Conservation (phyloP, 2,888 invertebrate genomes). For the Drosophila ustulata region DNA sequence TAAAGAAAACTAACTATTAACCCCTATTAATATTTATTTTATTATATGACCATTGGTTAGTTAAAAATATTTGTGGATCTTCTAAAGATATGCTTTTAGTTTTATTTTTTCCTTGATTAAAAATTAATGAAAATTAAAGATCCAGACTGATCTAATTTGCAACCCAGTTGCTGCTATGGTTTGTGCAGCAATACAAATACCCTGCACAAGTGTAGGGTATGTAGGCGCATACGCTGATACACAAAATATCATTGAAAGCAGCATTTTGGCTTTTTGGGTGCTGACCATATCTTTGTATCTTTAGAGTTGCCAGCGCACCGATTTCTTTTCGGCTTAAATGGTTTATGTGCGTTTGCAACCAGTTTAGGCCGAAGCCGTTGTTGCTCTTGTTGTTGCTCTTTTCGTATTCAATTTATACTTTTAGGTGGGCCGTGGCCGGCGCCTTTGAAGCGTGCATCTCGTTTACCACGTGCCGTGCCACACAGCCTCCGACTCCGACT, state of each 20-base stretch:
- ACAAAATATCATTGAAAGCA: conserved; percentile 43
- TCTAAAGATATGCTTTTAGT: no score
- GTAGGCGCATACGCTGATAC: conserved; percentile 22
- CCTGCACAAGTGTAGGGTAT: conserved; percentile 22
- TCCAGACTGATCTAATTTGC: no score
- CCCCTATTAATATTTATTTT: no score
- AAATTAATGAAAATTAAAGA: no score
- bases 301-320: conserved; percentile 70
- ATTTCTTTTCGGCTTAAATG: conserved; percentile 80
- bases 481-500: conserved; percentile 40
- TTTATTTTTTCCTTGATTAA: no score
- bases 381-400: conserved; percentile 38
- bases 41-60: no score
- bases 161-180: no score
- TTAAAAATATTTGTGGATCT: no score
- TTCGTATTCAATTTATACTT: conserved; percentile 65
- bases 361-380: conserved; percentile 62
- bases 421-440: conserved; percentile 77
- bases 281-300: conserved; percentile 53
- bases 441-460: conserved; percentile 79
- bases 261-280: conserved; percentile 39
- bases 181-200: neutral
- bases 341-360: conserved; percentile 81
- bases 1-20: no score
- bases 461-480: conserved; percentile 77